phyloP scores from a whole-genome alignment of 2,113 vertebrate species.

The Hirundichthys speculiger region DNA sequence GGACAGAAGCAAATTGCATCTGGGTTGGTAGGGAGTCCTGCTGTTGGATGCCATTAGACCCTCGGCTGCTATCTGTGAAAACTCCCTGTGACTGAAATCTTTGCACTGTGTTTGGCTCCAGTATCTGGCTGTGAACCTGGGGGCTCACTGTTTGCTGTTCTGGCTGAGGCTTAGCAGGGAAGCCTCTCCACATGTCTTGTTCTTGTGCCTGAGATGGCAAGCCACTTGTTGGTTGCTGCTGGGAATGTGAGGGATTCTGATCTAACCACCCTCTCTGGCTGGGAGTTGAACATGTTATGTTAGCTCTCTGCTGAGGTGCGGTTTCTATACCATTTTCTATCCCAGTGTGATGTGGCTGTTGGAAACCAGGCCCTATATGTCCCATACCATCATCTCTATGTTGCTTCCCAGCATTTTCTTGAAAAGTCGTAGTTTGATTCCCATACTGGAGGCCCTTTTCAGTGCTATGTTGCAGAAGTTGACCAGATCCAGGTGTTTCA shows the following conservation, averaged over 20 bases:
- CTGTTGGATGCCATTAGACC: constrained; percentile 68
- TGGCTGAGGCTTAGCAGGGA: constrained; percentile 72
- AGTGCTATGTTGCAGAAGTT: constrained; percentile 46
- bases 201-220: constrained; percentile 58
- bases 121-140: constrained; percentile 78
- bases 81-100: constrained; percentile 75
- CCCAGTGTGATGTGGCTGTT: constrained; percentile 47
- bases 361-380: constrained; percentile 31
- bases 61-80: constrained; percentile 57
- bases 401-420: constrained; percentile 53
- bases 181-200: constrained; percentile 75
- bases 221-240: constrained; percentile 54
- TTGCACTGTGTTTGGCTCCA: constrained; percentile 73
- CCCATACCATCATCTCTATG: constrained; percentile 40
- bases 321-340: constrained; percentile 74
- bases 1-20: constrained; percentile 69
- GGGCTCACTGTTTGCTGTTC: constrained; percentile 69
- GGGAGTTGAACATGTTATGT: constrained; percentile 41
- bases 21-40: constrained; percentile 54
- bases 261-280: constrained; percentile 86
- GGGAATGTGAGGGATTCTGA: constrained; percentile 78
- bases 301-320: constrained; percentile 53
- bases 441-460: constrained; percentile 57
- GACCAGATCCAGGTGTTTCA: constrained; percentile 57
- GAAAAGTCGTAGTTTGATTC: constrained; percentile 57